Base-by-base conservation (phyloP, 35 echinoderm and acorn worm species). In the Eucidaris tribuloides region DNA sequence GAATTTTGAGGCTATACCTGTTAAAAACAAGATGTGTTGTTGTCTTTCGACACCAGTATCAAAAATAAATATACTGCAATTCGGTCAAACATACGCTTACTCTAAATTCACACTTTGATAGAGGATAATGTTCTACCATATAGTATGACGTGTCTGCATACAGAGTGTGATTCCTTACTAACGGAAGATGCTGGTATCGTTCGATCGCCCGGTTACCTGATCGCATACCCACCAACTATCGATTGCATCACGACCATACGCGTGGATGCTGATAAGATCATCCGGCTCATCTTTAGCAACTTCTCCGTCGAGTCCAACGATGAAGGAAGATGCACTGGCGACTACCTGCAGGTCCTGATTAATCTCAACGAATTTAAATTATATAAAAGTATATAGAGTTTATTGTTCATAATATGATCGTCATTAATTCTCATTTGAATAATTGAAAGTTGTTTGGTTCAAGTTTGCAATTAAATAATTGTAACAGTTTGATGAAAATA, bases 241-340 rank as follows among this genome's bases (percentile, higher is more conserved):
- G 36, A 85, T 29, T 85, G 82, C 65, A 31, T 19, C 25, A 72
- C 28, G 56, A n/a, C 65, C 29, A 45, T 85, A 0, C 42, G 46
- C 20, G 65, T 27, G 4, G 42, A 30, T 17, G 28, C 45, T 25
- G 82, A 65, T 32, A n/a, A 70, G 15, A 45, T 74, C 32, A 52
- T 85, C 27, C 31, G 56, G 23, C 3, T 85, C 4, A 37, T 46
- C 17, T 70, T 85, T n/a, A 44, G 18, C 17, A 60, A 85, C 15
- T 85, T 85, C 33, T 34, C 65, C n/a, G 3, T 85, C 13, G 62
- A 74, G 65, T 60, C 82, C 31, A 22, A 35, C 1, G 45, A 17
- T 49, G 44, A 33, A 29, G 32, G 72, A 49, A 24, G 7, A 1
- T 85, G 82, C 45, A 37, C 46, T 18, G 40, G 46, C 52, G 82